Evolutionary conservation across 2,888 invertebrate species (phyloP), one percentile per base, ranked within the genome.

Genomic region (Mamestra brassicae): DNA sequence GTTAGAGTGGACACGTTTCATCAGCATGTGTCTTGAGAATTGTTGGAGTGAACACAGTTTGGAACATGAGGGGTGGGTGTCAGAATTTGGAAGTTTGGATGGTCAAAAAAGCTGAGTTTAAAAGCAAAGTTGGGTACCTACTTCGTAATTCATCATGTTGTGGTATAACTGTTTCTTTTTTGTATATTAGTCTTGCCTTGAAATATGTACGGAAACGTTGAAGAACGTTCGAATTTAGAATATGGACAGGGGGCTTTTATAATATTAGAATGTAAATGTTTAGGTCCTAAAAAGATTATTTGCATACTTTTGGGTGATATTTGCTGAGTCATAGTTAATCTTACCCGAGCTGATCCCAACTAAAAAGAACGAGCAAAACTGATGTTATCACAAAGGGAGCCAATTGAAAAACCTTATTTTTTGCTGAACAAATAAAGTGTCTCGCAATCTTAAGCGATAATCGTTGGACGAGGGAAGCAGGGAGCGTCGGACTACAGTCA

Each of bases 381-480:
- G 84, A 87, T 87, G 79, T 70, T 79, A 81, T 80, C 85, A 84
- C 78, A 74, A 76, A 63, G 58, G 78, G 84, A 80, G 85, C 71
- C 89, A 88, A 90, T 91, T 88, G 89, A 88, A 90, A 89, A 90
- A 87, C 81, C 86, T 90, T 90, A 87, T 87, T 90, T 82, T 88
- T 87, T 86, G 90, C 85, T 81, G 88, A 88, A 90, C 91, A 92
- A 93, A 93, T 91, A 91, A 90, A 89, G 90, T 90, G 91, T 89
- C 90, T 83, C 87, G 81, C 89, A 91, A 93, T 93, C 92, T 92
- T 88, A 90, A 90, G 89, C 88, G 92, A 93, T 93, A 91, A 93
- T 93, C 93, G 87, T 86, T 77, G 77, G 83, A 77, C 79, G 79
- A 83, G 86, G 81, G 84, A 83, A 82, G 80, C 78, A 74, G 80